These are phyloP conservation scores for Saguinus imperator DNA, from an alignment of 2,113 vertebrate genomes.

Conservation along the genomic window DNA sequence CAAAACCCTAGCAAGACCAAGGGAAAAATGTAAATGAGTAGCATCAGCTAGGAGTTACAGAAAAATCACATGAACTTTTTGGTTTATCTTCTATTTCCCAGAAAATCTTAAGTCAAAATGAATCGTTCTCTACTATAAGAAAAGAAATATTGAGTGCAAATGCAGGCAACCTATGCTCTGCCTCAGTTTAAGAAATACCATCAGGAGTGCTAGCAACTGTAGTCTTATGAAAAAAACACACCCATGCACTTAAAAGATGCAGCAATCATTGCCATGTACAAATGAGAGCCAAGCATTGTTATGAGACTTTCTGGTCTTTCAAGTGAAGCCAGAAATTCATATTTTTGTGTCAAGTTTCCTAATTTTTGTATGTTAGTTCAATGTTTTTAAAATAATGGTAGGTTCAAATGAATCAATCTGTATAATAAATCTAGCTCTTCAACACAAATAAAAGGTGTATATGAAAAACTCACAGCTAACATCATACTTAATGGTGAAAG, in stretches of 20 bases:
- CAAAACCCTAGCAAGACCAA: background rate
- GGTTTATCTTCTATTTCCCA: background rate
- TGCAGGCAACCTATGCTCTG: background rate
- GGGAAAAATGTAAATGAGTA: background rate
- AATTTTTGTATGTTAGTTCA: background rate
- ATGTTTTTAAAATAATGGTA: background rate
- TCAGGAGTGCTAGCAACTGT: background rate
- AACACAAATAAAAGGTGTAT: background rate
- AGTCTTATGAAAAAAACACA: background rate
- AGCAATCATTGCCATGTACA: background rate
- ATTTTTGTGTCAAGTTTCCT: background rate
- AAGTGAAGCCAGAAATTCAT: background rate
- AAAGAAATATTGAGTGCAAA: background rate
- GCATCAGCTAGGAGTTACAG: background rate
- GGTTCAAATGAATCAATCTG: background rate
- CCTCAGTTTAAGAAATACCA: background rate
- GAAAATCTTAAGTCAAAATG: background rate
- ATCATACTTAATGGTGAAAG: background rate
- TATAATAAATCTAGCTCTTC: background rate
- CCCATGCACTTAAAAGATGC: background rate
- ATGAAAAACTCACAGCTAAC: background rate
- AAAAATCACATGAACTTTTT: background rate
- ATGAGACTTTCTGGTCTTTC: background rate
- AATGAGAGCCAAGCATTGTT: background rate
- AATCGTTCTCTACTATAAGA: background rate